Conservation (phyloP, 2,797 vertebrate species). For the Betta splendens region DNA sequence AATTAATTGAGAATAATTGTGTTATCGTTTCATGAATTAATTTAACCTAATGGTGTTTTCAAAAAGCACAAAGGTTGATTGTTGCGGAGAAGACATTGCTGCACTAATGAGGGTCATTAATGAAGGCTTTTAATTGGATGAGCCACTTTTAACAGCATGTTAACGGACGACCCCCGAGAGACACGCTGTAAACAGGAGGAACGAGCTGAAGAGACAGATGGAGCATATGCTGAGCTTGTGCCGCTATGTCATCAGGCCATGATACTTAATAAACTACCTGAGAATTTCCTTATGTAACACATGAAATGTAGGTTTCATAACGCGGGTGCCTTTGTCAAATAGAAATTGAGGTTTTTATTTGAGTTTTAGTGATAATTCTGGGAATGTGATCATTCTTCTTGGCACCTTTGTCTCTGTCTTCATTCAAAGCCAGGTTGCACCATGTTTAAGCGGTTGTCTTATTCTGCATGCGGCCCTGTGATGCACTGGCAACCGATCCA, state of each 20-base stretch:
- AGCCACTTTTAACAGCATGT: neutral
- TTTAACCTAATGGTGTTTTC: constrained; percentile 6
- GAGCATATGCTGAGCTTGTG: constrained; percentile 15
- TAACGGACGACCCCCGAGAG: neutral
- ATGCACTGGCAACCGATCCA: too few species aligned
- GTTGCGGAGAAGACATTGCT: constrained; percentile 8
- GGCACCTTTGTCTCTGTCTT: too few species aligned
- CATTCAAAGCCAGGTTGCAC: too few species aligned
- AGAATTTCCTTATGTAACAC: constrained; percentile 24
- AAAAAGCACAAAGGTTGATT: constrained; percentile 5
- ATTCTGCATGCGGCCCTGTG: too few species aligned
- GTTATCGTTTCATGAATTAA: constrained; percentile 5
- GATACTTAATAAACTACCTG: constrained; percentile 24
- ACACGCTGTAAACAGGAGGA: neutral
- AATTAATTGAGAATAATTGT: constrained; percentile 15
- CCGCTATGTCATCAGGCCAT: constrained; percentile 51
- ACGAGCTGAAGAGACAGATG: neutral
- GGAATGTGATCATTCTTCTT: too few species aligned
- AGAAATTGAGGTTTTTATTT: too few species aligned
- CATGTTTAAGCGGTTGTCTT: too few species aligned
- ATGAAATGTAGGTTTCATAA: neutral
- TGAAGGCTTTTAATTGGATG: constrained; percentile 7
- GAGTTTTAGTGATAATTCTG: too few species aligned
- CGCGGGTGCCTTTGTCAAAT: constrained; percentile 11
- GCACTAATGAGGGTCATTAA: constrained; percentile 7